Conservation (phyloP, 2,797 vertebrate genomes). For the Halcyon chelicuti region DNA sequence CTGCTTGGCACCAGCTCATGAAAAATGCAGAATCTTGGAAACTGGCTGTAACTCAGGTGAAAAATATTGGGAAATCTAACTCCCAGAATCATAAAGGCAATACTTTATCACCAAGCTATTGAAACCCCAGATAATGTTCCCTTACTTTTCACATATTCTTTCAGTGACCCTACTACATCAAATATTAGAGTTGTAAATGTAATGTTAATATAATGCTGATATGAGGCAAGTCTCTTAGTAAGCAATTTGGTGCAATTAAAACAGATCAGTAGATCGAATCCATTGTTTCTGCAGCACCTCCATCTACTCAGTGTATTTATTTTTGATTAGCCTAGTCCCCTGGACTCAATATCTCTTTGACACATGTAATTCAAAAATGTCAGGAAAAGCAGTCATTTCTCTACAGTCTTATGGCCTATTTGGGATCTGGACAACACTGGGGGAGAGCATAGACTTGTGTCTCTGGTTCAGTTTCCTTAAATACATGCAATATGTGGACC, state of each 20-base stretch:
- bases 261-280: background rate
- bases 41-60: background rate
- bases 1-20: background rate
- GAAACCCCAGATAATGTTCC: background rate
- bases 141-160: background rate
- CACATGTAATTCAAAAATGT: background rate
- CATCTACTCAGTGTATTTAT: background rate
- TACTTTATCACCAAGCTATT: background rate
- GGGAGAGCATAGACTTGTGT: background rate
- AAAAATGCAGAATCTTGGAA: background rate
- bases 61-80: background rate
- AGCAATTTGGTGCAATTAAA: background rate
- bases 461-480: background rate
- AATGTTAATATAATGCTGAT: background rate
- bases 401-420: background rate
- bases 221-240: background rate
- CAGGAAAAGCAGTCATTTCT: rapidly evolving
- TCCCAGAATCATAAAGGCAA: background rate
- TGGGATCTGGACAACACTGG: background rate
- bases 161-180: background rate
- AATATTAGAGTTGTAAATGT: background rate
- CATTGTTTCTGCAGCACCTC: background rate
- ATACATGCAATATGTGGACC: background rate
- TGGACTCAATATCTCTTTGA: background rate
- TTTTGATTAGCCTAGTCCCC: background rate